phyloP scores from a whole-genome alignment of 1,140 invertebrate species.

The Orchestia grillus region DNA sequence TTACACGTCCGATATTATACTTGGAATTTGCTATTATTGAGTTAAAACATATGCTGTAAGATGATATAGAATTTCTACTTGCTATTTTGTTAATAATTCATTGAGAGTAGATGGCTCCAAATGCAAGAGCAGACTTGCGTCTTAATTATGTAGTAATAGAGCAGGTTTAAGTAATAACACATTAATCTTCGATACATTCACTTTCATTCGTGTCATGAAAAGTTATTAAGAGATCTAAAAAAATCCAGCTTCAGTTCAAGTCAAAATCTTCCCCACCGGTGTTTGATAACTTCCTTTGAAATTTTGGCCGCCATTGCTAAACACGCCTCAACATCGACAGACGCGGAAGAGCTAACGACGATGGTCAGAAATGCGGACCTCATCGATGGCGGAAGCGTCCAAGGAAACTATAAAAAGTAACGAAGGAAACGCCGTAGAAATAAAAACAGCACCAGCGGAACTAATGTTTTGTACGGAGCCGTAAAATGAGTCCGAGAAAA shows the following conservation, averaged over 20 bases:
- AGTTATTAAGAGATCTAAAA: neutral
- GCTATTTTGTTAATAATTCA: no score
- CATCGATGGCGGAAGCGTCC: conserved; percentile 45
- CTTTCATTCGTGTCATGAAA: neutral
- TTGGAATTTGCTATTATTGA: no score
- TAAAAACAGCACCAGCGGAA: conserved; percentile 55
- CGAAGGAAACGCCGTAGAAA: conserved; percentile 44
- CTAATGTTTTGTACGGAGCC: conserved; percentile 39
- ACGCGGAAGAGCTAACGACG: neutral
- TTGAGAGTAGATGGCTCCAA: no score
- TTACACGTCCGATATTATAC: no score
- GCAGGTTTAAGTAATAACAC: no score
- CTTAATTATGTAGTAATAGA: no score
- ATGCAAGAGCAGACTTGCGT: no score
- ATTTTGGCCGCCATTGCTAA: neutral
- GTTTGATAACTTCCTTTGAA: neutral
- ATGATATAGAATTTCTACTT: no score
- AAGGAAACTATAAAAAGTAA: conserved; percentile 48
- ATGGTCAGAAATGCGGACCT: neutral
- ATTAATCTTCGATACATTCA: no score
- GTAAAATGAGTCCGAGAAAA: neutral
- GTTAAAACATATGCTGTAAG: no score
- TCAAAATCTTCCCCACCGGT: neutral
- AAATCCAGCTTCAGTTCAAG: no score
- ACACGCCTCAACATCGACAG: neutral